A percentile compares a stretch with the other conserved stretches of the same genome.
Evolutionary conservation across 2,797 vertebrate species (phyloP).

Genomic region (Zenarchopterus dispar): DNA sequence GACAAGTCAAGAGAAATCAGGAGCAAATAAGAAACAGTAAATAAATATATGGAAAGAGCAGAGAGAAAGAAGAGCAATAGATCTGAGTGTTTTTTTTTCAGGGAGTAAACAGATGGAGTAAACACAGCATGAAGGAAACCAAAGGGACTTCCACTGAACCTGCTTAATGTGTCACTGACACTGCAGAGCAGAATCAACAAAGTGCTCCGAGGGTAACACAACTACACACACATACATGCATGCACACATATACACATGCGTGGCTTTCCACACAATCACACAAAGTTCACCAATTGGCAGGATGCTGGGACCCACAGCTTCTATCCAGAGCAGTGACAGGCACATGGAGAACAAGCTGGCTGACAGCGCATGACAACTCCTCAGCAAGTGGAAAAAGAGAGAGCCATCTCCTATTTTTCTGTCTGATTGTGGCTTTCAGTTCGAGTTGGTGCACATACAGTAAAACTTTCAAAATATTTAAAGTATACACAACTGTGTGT

Average conservation of each 20-base stretch:
- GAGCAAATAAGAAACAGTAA: conserved; percentile 74
- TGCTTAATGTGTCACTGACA: conserved; percentile 79
- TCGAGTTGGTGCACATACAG: conserved; percentile 32
- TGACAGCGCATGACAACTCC: conserved; percentile 77
- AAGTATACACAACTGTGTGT: conserved; percentile 18
- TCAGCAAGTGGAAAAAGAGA: conserved; percentile 61
- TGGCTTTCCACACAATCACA: conserved; percentile 66
- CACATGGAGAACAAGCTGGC: conserved; percentile 75
- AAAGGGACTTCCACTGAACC: conserved; percentile 76
- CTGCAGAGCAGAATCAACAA: conserved; percentile 76
- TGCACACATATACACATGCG: conserved; percentile 46
- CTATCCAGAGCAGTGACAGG: conserved; percentile 73
- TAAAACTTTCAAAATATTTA: conserved; percentile 30
- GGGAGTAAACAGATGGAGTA: conserved; percentile 81
- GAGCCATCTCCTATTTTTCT: conserved; percentile 51
- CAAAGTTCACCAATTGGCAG: conserved; percentile 72
- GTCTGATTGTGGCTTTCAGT: conserved; percentile 50
- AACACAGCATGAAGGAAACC: conserved; percentile 77
- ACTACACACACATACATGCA: conserved; percentile 32
- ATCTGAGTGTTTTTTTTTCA: conserved; percentile 74
- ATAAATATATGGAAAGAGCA: conserved; percentile 51
- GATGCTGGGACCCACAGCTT: conserved; percentile 73
- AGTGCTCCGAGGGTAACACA: conserved; percentile 75
- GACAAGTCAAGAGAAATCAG: conserved; percentile 75
- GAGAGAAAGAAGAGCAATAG: conserved; percentile 68